These are phyloP conservation scores for Campopleginae sp. DNA, from an alignment of 2,888 invertebrate genomes.

Conservation along the genomic window DNA sequence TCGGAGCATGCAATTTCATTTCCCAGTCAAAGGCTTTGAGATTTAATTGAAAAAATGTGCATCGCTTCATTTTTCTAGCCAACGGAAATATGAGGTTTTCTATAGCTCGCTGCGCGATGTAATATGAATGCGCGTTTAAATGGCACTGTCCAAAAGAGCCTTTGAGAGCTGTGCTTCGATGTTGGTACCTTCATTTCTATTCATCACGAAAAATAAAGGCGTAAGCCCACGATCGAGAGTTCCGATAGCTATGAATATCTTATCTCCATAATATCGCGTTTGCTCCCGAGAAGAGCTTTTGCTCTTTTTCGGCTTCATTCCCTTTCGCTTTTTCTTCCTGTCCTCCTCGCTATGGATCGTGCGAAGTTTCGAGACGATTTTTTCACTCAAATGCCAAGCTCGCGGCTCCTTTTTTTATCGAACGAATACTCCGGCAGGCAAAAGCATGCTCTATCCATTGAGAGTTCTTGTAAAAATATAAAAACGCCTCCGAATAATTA, in stretches of 20 bases:
- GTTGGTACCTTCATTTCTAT: conserved; percentile 76
- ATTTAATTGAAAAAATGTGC: not conserved
- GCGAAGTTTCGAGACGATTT: conserved; percentile 35
- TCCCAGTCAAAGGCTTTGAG: not conserved
- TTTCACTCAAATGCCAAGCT: conserved; percentile 1
- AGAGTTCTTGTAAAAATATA: not conserved
- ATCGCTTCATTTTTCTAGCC: not conserved
- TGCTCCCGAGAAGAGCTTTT: conserved; percentile 47
- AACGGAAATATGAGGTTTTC: not conserved
- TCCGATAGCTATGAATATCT: conserved; percentile 81
- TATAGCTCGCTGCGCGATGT: not conserved
- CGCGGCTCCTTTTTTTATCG: conserved; percentile 7
- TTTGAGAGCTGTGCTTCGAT: conserved; percentile 33
- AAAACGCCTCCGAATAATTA: not conserved
- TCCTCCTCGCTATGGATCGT: not conserved
- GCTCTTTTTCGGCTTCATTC: conserved; percentile 12
- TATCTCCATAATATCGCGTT: conserved; percentile 77
- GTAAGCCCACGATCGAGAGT: conserved; percentile 75
- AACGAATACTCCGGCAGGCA: not conserved
- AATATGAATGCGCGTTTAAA: conserved; percentile 6
- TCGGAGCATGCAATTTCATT: not conserved
- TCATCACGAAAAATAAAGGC: conserved; percentile 80
- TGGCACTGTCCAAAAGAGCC: conserved; percentile 37
- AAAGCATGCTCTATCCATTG: not conserved
- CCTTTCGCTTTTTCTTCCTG: conserved; percentile 21